phyloP scores from a whole-genome alignment of 2,113 vertebrate species.

The Neopipo cinnamomea region DNA sequence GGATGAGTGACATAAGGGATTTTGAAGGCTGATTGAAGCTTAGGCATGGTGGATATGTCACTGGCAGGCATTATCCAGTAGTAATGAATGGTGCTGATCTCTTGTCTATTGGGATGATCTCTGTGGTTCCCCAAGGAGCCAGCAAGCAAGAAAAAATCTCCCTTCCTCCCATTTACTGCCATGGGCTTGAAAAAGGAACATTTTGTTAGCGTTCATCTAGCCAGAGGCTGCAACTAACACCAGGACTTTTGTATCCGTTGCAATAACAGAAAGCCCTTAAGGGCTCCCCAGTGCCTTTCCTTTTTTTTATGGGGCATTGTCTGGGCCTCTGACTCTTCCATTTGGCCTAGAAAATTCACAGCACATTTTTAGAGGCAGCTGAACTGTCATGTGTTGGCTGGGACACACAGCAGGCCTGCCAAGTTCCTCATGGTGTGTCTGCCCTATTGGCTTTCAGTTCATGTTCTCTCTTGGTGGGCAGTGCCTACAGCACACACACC shows the following conservation, averaged over 20 bases:
- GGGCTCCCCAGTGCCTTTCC: background rate
- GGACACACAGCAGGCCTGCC: background rate
- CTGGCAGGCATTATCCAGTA: background rate
- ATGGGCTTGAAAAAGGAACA: background rate
- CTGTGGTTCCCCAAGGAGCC: background rate
- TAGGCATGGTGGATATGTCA: background rate
- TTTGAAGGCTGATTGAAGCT: background rate
- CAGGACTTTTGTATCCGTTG: background rate
- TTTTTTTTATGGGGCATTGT: background rate
- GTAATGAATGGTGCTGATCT: background rate
- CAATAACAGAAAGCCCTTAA: background rate
- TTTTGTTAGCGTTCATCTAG: background rate
- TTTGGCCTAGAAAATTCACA: background rate
- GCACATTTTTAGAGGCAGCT: background rate
- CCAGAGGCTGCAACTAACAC: background rate
- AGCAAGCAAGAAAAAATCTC: background rate
- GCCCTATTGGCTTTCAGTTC: accelerated
- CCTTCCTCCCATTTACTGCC: background rate
- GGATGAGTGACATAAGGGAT: background rate
- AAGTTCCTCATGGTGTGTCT: accelerated
- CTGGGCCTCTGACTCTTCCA: background rate
- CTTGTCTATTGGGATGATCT: background rate
- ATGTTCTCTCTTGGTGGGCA: accelerated
- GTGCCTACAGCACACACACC: background rate
- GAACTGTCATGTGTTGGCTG: background rate